Evolutionary conservation across 2,888 invertebrate genomes (phyloP).

Genomic region (Hypselothyrea guttata): DNA sequence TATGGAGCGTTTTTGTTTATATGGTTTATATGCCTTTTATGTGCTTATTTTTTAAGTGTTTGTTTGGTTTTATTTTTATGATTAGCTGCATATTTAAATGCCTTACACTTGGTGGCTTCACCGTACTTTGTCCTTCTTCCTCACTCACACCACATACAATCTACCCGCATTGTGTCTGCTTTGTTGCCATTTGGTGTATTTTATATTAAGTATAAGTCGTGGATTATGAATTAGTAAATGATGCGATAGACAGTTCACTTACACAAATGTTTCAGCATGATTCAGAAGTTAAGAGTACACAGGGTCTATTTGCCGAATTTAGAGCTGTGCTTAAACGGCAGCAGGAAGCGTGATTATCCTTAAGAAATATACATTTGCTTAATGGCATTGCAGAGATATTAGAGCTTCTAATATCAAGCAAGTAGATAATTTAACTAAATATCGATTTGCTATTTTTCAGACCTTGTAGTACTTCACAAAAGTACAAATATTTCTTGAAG

Average conservation of each 20-base stretch:
- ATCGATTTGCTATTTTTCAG: too few species aligned
- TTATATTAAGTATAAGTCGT: slow-evolving; percentile 18
- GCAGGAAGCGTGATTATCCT: too few species aligned
- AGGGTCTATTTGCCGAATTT: not conserved
- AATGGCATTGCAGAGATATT: too few species aligned
- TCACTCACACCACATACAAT: not conserved
- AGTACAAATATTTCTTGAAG: too few species aligned
- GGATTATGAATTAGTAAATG: slow-evolving; percentile 62
- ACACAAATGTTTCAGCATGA: slow-evolving; percentile 49
- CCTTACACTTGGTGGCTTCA: slow-evolving; percentile 20
- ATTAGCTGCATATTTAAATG: slow-evolving; percentile 63
- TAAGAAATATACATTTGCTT: too few species aligned
- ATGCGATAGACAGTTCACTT: slow-evolving; percentile 41
- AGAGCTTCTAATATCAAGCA: too few species aligned
- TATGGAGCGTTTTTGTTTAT: slow-evolving; percentile 52
- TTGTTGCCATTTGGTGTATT: slow-evolving; percentile 1
- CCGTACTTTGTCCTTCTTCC: not conserved
- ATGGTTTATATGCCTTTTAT: slow-evolving; percentile 56
- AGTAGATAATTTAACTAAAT: too few species aligned
- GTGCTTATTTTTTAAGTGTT: slow-evolving; percentile 56
- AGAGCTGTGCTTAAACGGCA: not conserved
- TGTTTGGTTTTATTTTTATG: slow-evolving; percentile 60
- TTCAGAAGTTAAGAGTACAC: slow-evolving; percentile 19
- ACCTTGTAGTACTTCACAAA: too few species aligned
- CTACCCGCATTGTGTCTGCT: not conserved